phyloP scores from a whole-genome alignment of 2,888 invertebrate species.

The Nemotelus pantherinus region DNA sequence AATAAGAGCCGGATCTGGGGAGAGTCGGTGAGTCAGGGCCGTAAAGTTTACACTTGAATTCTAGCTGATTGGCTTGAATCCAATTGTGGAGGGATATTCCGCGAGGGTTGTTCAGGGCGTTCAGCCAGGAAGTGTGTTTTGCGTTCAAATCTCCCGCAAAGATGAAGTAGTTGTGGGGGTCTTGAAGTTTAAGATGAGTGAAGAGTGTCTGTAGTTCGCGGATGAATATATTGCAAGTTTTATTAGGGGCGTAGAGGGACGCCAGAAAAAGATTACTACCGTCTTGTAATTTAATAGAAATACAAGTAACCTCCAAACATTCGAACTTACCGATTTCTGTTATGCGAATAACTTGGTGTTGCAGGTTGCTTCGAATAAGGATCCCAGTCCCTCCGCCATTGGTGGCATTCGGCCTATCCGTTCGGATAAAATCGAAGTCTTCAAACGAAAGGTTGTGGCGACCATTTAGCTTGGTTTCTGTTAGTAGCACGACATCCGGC shows the following conservation, averaged over 20 bases:
- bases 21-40: neutral
- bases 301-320: slow-evolving; percentile 7
- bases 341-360: neutral
- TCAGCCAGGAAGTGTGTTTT: slow-evolving; percentile 30
- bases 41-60: slow-evolving; percentile 4
- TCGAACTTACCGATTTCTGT: neutral
- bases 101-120: slow-evolving; percentile 30
- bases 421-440: too few relatives aligned
- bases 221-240: neutral
- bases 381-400: too few relatives aligned
- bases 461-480: too few relatives aligned
- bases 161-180: slow-evolving; percentile 26
- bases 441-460: too few relatives aligned
- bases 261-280: slow-evolving; percentile 1
- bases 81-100: slow-evolving; percentile 26
- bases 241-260: slow-evolving; percentile 11
- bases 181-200: slow-evolving; percentile 25
- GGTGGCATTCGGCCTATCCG: too few relatives aligned
- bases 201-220: slow-evolving; percentile 27
- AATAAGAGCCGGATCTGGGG: slow-evolving; percentile 4
- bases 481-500: too few relatives aligned
- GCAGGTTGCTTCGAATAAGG: too few relatives aligned
- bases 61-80: slow-evolving; percentile 17
- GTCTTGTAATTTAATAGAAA: neutral
- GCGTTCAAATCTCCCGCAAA: slow-evolving; percentile 44